Evolutionary conservation across 1,140 invertebrate species (phyloP), one percentile per base, ranked within the genome.

Genomic region (Phenacoccus solenopsis): DNA sequence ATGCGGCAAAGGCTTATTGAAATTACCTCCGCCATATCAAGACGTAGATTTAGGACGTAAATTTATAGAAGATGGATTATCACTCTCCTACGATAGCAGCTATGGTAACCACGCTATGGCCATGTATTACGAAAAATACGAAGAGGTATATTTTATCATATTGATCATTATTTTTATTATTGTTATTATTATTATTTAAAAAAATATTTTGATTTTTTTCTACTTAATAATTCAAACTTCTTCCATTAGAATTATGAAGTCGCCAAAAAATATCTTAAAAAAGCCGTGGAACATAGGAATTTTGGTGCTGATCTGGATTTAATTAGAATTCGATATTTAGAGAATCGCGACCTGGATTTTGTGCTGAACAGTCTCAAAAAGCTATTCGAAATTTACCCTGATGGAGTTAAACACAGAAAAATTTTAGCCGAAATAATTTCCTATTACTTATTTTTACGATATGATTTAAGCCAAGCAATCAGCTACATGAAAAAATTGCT

Each of bases 51-150:
- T 27, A 27, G 59, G 10, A 16, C 25, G 21, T 10, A 22, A 64
- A 25, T 64, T 16, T 16, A 22, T 64, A 3, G 22, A 27, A 25
- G 3, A 24, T 1, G 59, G 59, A 4, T 27, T 64, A 16, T 3
- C 2, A 22, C 22, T 64, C 13, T 10, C 59, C 20, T 27, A 24
- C 12, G 59, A 64, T 3, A 64, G 59, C 25, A 64, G 59, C 20
- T 64, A 16, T 22, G 59, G 59, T 20, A 64, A 64, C 25, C 59
- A 64, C 21, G 59, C 59, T 9, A 64, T 64, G 59, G 59, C 59
- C 2, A 3, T 24, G 25, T 64, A 64, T 27, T 64, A 25, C 9
- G 20, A 16, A 22, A 64, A 64, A 16, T 10, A 25, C 22, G 59
- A 64, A 64, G 16, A 64, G 59, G 59, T 64, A 25, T 10, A 27